These are phyloP conservation scores for Plutella xylostella DNA, from an alignment of 2,888 invertebrate genomes.

Conservation along the genomic window DNA sequence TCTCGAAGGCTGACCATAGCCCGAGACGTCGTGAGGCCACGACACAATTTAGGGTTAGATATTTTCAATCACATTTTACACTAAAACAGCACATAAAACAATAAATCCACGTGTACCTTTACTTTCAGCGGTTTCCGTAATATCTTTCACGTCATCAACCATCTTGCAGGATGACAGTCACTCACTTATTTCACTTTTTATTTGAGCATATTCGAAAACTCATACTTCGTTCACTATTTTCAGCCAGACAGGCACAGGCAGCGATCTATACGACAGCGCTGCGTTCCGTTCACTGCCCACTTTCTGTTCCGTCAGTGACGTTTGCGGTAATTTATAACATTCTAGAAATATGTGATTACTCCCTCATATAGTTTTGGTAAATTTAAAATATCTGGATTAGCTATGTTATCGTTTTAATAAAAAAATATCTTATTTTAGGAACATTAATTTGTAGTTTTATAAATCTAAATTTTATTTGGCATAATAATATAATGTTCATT, in stretches of 20 bases:
- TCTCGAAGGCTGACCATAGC: slow-evolving; percentile 48
- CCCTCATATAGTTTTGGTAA: no score
- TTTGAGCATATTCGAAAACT: slow-evolving; percentile 69
- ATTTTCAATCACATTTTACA: slow-evolving; percentile 59
- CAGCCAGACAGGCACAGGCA: no score
- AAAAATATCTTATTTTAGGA: no score
- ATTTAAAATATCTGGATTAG: no score
- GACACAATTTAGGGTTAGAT: slow-evolving; percentile 67
- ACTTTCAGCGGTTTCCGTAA: slow-evolving; percentile 65
- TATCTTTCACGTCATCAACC: slow-evolving; percentile 68
- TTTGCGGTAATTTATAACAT: no score
- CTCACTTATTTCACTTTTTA: slow-evolving; percentile 64
- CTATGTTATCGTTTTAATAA: no score
- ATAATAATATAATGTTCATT: no score
- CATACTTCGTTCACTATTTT: slow-evolving; percentile 68
- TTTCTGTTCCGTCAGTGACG: no score
- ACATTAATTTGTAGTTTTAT: no score
- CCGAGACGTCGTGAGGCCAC: slow-evolving; percentile 65
- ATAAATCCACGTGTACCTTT: slow-evolving; percentile 64
- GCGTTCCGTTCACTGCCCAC: slow-evolving; percentile 61
- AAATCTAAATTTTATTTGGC: no score
- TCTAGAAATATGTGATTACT: no score
- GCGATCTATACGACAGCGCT: slow-evolving; percentile 66
- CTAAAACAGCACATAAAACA: slow-evolving; percentile 55
- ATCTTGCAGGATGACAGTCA: slow-evolving; percentile 68